These are phyloP conservation scores for Cladorhizidae sp. DNA, from an alignment of 37 sponge, comb jelly and placozoan species.

Conservation along the genomic window DNA sequence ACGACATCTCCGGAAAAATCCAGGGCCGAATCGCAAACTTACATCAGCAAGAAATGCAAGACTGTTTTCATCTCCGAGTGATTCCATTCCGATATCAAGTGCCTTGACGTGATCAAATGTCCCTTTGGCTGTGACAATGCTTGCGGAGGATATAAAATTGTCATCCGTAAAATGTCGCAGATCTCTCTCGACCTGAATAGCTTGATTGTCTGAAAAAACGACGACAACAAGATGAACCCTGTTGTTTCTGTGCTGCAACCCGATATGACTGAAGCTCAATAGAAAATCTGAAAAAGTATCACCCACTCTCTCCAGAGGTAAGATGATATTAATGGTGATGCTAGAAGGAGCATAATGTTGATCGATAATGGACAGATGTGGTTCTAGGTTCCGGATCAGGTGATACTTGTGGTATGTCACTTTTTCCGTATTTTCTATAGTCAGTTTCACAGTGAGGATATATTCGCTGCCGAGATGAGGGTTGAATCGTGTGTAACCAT, in stretches of 20 bases:
- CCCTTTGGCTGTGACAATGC: constrained; percentile 5
- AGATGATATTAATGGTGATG: neutral
- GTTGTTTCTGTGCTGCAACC: constrained; percentile 4
- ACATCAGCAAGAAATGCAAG: constrained; percentile 53
- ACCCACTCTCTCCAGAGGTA: constrained; percentile 14
- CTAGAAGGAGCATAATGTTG: neutral
- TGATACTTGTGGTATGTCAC: neutral
- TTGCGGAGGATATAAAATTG: constrained; percentile 1
- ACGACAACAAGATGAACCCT: constrained; percentile 47
- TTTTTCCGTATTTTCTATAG: neutral
- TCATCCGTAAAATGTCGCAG: neutral
- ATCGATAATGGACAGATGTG: constrained; percentile 5
- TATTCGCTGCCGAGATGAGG: constrained; percentile 35
- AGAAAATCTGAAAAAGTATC: constrained; percentile 15
- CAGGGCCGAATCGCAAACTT: constrained; percentile 1
- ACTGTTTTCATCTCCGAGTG: constrained; percentile 1
- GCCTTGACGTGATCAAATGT: constrained; percentile 18
- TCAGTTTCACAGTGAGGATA: constrained; percentile 17
- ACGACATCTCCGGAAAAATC: constrained; percentile 60
- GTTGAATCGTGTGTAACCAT: constrained; percentile 36
- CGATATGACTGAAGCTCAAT: constrained; percentile 1
- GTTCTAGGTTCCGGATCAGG: constrained; percentile 6
- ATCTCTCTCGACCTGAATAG: neutral
- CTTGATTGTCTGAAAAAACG: constrained; percentile 22
- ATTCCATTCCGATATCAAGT: constrained; percentile 29